These are phyloP conservation scores for Tubulanus polymorphus DNA, from an alignment of 2,888 invertebrate genomes.

Conservation along the genomic window DNA sequence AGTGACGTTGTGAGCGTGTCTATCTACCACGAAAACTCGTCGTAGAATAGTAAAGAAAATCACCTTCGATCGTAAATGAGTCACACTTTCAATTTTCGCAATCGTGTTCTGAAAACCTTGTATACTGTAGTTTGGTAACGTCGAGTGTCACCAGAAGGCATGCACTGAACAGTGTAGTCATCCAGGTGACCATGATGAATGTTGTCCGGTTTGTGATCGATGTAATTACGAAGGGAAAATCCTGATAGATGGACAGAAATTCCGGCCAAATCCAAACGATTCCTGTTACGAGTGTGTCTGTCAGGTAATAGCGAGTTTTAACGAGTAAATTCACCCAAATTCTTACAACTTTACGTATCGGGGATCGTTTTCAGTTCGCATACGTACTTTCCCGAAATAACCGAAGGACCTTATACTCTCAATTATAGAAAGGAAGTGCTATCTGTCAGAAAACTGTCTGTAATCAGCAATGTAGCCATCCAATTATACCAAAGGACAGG, in stretches of 20 bases:
- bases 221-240: conserved; percentile 32
- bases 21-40: too few species aligned
- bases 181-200: too few species aligned
- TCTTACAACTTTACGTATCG: too few species aligned
- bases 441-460: conserved; percentile 21
- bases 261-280: conserved; percentile 22
- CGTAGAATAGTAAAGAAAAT: too few species aligned
- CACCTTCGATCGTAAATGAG: too few species aligned
- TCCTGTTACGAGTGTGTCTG: conserved; percentile 28
- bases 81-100: too few species aligned
- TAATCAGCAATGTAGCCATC: conserved; percentile 24
- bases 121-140: too few species aligned
- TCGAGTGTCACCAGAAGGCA: neutral
- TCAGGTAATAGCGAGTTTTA: conserved; percentile 20
- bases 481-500: conserved; percentile 10
- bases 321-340: neutral
- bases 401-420: too few species aligned
- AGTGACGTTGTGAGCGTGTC: too few species aligned
- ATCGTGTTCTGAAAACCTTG: too few species aligned
- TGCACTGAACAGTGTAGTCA: neutral
- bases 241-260: conserved; percentile 30
- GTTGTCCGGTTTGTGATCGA: conserved; percentile 39
- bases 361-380: too few species aligned
- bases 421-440: conserved; percentile 26
- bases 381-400: too few species aligned